Evolutionary conservation across 2,797 vertebrate species (phyloP).

Genomic region (Platalea minor): DNA sequence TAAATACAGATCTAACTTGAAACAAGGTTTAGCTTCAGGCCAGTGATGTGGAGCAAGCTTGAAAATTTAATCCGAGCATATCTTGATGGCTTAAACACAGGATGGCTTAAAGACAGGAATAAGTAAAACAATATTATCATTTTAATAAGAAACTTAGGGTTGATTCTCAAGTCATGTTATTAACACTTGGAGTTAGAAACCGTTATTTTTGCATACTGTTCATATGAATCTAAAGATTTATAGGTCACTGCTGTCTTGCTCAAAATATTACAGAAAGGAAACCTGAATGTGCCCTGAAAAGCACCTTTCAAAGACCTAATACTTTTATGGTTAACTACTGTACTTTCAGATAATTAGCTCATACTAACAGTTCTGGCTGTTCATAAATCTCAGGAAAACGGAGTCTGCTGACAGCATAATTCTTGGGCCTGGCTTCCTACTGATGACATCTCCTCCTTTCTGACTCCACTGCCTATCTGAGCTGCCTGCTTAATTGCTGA

Average conservation of each 20-base stretch:
- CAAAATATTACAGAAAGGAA: background rate
- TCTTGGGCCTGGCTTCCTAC: background rate
- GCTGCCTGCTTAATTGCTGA: background rate
- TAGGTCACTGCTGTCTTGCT: background rate
- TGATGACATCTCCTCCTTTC: background rate
- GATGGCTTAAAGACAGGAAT: background rate
- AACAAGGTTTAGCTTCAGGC: background rate
- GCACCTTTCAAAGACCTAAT: background rate
- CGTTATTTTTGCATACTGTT: background rate
- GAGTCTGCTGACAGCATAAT: background rate
- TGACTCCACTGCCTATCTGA: background rate
- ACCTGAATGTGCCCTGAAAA: background rate
- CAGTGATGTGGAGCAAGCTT: background rate
- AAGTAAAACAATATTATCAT: background rate
- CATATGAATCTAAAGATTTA: background rate
- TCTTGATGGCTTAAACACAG: background rate
- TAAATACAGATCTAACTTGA: background rate
- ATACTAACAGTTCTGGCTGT: background rate
- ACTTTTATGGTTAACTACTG: background rate
- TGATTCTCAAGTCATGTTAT: background rate
- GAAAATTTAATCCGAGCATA: background rate
- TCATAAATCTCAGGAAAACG: background rate
- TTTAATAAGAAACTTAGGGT: background rate
- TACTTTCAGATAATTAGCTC: background rate
- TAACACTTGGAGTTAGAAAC: background rate